Base-by-base conservation (phyloP, 2,113 vertebrate species). In the Amia ocellicauda region DNA sequence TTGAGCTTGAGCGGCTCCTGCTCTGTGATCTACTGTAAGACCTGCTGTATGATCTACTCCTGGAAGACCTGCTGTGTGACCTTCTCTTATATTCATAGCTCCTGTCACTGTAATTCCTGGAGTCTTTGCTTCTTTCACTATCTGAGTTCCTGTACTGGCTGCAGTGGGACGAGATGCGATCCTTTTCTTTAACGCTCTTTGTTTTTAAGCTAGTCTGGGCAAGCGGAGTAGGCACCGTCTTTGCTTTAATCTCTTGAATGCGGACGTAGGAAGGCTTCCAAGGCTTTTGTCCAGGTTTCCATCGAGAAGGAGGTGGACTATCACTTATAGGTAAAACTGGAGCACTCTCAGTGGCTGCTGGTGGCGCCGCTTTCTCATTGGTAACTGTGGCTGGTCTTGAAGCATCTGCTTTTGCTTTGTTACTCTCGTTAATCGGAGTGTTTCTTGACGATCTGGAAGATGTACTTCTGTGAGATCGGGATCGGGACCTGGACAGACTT, bases 261-360 rank as follows among this genome's bases (percentile, higher is more conserved):
- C 93, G 85, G 57, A 98, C 88, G 0, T 99, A 99, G 0, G 97
- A 98, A 0, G 97, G 93, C 54, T 98, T 99, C 97, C 97, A 99
- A 0, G 97, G 97, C 68, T 99, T 99, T 64, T 97, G 96, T 2
- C 92, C 97, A 8, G 97, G 97, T 70, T 98, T 98, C 97, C 97
- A 99, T 50, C 96, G 85, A 0, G 97, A 99, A n/a, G 97, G 97
- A 0, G 97, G 96, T 1, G 97, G 97, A 10, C 97, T 99, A 52
- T 99, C 97, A 31, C 97, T 99, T 55, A 99, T 59, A 0, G 96
- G 94, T 60, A 98, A 91, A 5, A 94, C 92, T 4, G 93, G 87
- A 54, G 90, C 85, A 63, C 3, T 91, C 66, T 97, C 95, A 2
- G 90, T 74, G 27, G 86, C 77, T 60, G 85, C 83, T 4, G 89